Conservation (phyloP, 2,888 invertebrate species). For the Melieria omissa region DNA sequence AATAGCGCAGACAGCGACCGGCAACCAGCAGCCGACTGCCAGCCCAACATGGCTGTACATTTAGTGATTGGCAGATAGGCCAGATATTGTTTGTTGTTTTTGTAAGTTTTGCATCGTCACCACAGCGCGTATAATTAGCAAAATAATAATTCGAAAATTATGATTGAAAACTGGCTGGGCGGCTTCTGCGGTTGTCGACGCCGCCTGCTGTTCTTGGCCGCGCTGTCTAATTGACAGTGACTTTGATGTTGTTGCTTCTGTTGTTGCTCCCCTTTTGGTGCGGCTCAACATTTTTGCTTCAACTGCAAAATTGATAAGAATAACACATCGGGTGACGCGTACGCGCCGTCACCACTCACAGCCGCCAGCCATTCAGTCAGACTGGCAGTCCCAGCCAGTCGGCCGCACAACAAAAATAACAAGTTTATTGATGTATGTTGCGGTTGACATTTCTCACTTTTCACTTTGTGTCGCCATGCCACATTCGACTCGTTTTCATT, state of each 20-base stretch:
- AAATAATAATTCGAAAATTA: background rate
- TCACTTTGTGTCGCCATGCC: too few species aligned
- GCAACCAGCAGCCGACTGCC: too few species aligned
- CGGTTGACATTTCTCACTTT: background rate
- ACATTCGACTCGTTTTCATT: background rate
- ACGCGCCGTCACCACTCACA: background rate
- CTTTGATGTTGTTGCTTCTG: conserved; percentile 1
- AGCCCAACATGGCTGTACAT: too few species aligned
- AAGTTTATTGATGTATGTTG: conserved; percentile 17
- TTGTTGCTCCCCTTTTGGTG: too few species aligned
- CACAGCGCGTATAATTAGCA: too few species aligned
- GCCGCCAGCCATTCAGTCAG: background rate
- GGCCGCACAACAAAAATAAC: background rate
- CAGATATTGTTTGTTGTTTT: too few species aligned
- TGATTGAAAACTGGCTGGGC: background rate
- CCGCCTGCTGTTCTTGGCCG: background rate
- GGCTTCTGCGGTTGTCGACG: background rate
- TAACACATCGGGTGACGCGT: conserved; percentile 2
- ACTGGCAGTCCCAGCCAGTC: background rate
- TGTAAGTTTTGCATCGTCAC: too few species aligned
- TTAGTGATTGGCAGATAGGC: too few species aligned
- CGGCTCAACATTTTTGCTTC: background rate
- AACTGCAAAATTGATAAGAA: conserved; percentile 14
- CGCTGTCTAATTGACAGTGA: conserved; percentile 27
- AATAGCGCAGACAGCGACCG: too few species aligned